A percentile compares a stretch with the other conserved stretches of the same genome.
Conservation (phyloP, 2,797 vertebrate species). For the Chaetodon trifasciatus region DNA sequence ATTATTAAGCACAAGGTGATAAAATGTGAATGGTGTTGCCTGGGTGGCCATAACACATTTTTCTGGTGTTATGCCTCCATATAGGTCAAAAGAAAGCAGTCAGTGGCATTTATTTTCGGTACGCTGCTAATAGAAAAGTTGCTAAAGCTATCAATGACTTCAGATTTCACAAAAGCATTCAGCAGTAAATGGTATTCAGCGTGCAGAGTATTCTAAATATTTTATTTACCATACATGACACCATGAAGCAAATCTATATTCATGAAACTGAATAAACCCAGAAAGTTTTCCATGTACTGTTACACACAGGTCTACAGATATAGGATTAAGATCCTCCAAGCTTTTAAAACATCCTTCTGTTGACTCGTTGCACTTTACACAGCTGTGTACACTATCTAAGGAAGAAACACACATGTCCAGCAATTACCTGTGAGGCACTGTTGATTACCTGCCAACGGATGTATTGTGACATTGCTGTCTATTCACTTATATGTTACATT, state of each 20-base stretch:
- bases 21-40: constrained; percentile 75
- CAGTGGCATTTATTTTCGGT: constrained; percentile 44
- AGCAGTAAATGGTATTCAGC: constrained; percentile 15
- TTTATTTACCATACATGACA: constrained; percentile 18
- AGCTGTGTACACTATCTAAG: background rate
- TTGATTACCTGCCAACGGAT: background rate
- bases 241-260: background rate
- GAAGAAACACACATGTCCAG: background rate
- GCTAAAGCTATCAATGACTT: constrained; percentile 27
- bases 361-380: background rate
- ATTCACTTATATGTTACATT: background rate
- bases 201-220: constrained; percentile 3
- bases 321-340: too few species aligned
- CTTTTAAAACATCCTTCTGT: background rate
- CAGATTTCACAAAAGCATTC: constrained; percentile 35
- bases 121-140: constrained; percentile 30
- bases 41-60: constrained; percentile 56
- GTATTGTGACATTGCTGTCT: background rate
- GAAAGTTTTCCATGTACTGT: background rate
- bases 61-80: constrained; percentile 51
- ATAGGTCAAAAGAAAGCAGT: constrained; percentile 42
- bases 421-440: background rate
- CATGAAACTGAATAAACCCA: background rate
- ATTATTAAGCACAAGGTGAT: constrained; percentile 74
- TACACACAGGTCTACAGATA: background rate